phyloP scores from a whole-genome alignment of 1,140 invertebrate genomes.

The Bombyx mori region ASM3026992v2 NC_085116.1:8406501-8407000 shows the following conservation, averaged over 20 bases:
- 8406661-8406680: background rate
- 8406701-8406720: background rate
- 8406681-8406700: background rate
- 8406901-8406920: no score
- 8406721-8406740: no score
- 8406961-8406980: no score
- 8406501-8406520: conserved; percentile 22
- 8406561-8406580: conserved; percentile 67
- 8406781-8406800: no score
- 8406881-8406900: no score
- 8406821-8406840: no score
- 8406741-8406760: background rate
- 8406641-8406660: conserved; percentile 1
- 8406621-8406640: conserved; percentile 27
- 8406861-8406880: no score
- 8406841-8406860: no score
- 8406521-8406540: conserved; percentile 37
- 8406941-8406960: no score
- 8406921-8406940: no score
- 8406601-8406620: conserved; percentile 21
- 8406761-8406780: background rate
- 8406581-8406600: conserved; percentile 50
- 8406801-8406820: no score
- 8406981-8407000: no score
- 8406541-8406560: conserved; percentile 56